Percentiles rank a stretch among this genome's conserved stretches.
phyloP scores from a whole-genome alignment of 2,113 vertebrate species.

The Pluvialis apricaria region DNA sequence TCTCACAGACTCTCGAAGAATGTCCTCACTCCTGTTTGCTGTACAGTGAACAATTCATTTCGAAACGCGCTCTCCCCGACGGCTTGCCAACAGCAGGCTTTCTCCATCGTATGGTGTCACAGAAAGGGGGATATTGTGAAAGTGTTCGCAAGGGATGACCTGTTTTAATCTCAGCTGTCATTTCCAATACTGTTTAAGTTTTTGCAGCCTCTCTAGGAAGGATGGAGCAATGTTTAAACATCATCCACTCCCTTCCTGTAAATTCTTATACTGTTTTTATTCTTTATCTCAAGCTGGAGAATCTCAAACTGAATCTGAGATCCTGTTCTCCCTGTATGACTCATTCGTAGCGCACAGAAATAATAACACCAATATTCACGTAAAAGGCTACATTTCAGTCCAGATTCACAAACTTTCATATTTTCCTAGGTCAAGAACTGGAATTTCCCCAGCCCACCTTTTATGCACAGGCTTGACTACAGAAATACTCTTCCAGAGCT shows the following conservation, averaged over 20 bases:
- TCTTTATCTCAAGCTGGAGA: background rate
- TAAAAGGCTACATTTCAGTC: fast-evolving
- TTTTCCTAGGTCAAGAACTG: background rate
- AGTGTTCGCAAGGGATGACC: background rate
- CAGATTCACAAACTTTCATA: background rate
- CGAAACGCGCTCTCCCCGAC: background rate
- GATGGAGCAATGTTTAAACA: constrained; percentile 42
- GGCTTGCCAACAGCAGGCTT: background rate
- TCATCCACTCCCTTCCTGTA: background rate
- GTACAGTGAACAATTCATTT: background rate
- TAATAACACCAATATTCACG: background rate
- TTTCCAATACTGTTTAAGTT: background rate
- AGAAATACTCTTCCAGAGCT: background rate
- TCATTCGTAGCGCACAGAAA: background rate
- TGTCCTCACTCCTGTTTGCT: background rate
- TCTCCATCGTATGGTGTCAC: background rate
- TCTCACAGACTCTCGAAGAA: background rate
- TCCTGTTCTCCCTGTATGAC: background rate
- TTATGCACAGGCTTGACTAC: background rate
- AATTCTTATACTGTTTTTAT: background rate
- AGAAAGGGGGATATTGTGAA: constrained; percentile 38
- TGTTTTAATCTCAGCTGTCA: constrained; percentile 29
- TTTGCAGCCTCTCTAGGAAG: constrained; percentile 17
- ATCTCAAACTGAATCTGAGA: background rate
- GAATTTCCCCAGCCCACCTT: background rate